Evolutionary conservation across 1,140 invertebrate genomes (phyloP).

Genomic region (Wiebesia pumilae): DNA sequence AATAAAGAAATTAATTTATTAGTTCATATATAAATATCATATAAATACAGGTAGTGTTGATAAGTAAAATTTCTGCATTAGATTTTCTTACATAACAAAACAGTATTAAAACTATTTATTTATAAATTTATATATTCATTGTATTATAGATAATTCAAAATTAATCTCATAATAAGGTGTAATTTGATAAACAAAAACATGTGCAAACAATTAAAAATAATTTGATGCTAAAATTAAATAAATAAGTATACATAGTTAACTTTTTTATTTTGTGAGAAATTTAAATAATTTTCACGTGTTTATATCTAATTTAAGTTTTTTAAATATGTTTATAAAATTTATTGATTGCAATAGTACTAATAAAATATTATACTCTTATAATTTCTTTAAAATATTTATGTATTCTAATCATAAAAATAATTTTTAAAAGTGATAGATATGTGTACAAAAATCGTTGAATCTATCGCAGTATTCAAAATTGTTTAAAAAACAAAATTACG

Average conservation of each 20-base stretch:
- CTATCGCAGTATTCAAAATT: too few species aligned
- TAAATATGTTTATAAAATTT: too few species aligned
- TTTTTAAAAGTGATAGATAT: too few species aligned
- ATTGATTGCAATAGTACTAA: too few species aligned
- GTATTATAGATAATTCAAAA: constrained; percentile 21
- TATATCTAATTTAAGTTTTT: too few species aligned
- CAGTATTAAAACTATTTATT: constrained; percentile 9
- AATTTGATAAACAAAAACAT: not conserved
- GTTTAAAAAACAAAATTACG: too few species aligned
- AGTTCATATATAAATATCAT: not conserved
- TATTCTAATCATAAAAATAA: too few species aligned
- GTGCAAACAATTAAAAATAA: not conserved
- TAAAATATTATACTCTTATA: too few species aligned
- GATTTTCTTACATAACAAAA: constrained; percentile 17
- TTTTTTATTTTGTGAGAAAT: not conserved
- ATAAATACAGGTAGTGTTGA: not conserved
- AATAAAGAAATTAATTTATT: not conserved
- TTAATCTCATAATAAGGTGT: constrained; percentile 5
- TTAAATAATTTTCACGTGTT: not conserved
- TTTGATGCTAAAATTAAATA: too few species aligned
- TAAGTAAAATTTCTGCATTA: constrained; percentile 17
- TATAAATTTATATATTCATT: not conserved
- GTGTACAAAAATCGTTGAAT: too few species aligned
- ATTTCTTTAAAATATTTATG: too few species aligned
- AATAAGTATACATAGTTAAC: too few species aligned